Evolutionary conservation across 2,797 vertebrate species (phyloP).

Genomic region (Erithacus rubecula): DNA sequence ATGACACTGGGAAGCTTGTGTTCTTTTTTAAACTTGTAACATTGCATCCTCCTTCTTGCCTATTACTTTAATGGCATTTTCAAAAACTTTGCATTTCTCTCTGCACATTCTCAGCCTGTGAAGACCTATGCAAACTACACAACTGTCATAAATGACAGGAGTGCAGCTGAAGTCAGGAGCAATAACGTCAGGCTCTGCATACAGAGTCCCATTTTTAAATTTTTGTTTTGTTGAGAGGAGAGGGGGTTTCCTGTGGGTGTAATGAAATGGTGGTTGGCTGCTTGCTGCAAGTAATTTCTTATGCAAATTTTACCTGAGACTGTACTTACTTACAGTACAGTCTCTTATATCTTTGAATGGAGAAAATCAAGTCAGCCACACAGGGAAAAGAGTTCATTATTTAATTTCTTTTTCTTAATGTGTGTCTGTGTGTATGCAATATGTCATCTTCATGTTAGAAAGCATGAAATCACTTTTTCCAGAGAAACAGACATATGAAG

Average conservation of each 20-base stretch:
- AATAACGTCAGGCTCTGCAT: background rate
- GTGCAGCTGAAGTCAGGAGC: background rate
- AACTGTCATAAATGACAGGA: background rate
- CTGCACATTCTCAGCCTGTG: background rate
- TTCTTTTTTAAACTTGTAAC: background rate
- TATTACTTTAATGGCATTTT: background rate
- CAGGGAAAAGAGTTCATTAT: background rate
- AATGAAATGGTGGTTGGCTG: background rate
- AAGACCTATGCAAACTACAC: background rate
- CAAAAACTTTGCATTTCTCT: background rate
- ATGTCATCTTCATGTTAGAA: background rate
- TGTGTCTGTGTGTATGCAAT: background rate
- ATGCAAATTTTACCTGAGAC: conserved; percentile 9
- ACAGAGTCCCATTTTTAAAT: background rate
- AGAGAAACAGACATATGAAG: background rate
- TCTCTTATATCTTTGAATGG: background rate
- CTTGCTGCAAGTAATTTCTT: background rate
- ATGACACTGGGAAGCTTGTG: background rate
- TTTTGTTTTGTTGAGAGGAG: background rate
- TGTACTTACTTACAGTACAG: background rate
- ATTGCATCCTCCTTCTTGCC: background rate
- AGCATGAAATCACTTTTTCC: background rate
- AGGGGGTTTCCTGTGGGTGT: background rate
- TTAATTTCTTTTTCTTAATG: background rate
- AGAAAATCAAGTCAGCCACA: background rate